Base-by-base conservation (phyloP, 2,888 invertebrate genomes). In the Oeneis ivallda region DNA sequence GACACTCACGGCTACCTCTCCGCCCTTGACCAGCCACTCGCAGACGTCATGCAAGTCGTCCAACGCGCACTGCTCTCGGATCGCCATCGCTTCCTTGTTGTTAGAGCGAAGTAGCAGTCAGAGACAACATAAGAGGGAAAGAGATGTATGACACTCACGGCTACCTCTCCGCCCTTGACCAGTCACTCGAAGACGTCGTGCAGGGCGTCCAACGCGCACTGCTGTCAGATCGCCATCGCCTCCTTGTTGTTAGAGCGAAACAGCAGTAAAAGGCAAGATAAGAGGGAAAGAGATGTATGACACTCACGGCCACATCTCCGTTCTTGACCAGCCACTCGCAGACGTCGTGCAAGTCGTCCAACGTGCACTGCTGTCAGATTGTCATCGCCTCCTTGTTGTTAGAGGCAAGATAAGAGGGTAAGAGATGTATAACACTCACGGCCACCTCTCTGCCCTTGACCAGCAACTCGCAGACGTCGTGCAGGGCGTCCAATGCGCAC, bases 361-460 rank as follows among this genome's bases (percentile, higher is more conserved):
- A 93, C 37, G 99, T 98, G 85, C 99, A 99, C 84, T 98, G 96
- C 66, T 97, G 97, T 71, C 99, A 92, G 71, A 99, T 98, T 17
- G 97, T 96, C 96, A 98, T 98, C 0, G 99, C 99, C 82, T 98
- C 96, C 76, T 95, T 94, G 87, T 99, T 99, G 86, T 98, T 97
- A 0, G 97, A 93, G 37, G 99, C 99, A 50, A 10, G 15, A 8
- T 96, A 58, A 97, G 94, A 93, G 99, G 99, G 93, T 99, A 99
- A 6, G 39, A 34, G 9, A 19, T 13, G 0, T 13, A 41, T 5
- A 13, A 59, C 72, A 93, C 94, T 93, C 76, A 95, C 98, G 15
- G 98, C 99, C 15, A 99, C 99, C 93, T 99, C 99, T 0, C 99
- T 99, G 4, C 95, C 95, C 72, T 94, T 95, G 71, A 95, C 95